Evolutionary conservation across 2,797 vertebrate genomes (phyloP).

Genomic region (Prionace glauca): DNA sequence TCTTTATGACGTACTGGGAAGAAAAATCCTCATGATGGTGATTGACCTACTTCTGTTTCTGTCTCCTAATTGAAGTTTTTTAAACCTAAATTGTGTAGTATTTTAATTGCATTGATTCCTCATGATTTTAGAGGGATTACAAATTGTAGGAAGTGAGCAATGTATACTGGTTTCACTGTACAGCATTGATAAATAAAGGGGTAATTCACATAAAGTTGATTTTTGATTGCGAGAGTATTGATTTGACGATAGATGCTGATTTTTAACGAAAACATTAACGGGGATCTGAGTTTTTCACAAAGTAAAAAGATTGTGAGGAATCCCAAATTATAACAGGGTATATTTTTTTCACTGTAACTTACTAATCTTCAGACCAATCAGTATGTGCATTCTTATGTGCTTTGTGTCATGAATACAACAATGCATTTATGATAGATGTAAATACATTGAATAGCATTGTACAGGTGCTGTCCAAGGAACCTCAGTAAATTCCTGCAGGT

Average conservation of each 20-base stretch:
- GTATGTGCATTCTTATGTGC: neutral
- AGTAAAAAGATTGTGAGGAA: neutral
- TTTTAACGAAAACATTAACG: neutral
- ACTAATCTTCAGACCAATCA: neutral
- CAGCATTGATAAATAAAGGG: neutral
- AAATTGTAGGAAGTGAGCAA: neutral
- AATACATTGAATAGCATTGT: neutral
- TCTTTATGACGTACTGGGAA: neutral
- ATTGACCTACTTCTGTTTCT: constrained; percentile 6
- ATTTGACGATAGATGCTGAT: neutral
- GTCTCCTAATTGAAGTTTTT: neutral
- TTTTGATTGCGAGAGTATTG: neutral
- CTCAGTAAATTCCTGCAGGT: too few relatives aligned
- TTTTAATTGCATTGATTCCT: neutral
- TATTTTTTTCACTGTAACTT: neutral
- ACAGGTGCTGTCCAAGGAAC: too few relatives aligned
- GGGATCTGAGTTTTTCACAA: neutral
- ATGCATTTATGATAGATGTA: neutral
- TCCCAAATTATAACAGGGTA: neutral
- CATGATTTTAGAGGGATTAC: neutral
- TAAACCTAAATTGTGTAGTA: neutral
- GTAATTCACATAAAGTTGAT: neutral
- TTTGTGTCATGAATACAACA: neutral
- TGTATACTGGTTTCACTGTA: neutral
- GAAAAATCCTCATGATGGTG: neutral